phyloP scores from a whole-genome alignment of 2,888 invertebrate genomes.

The Subacronicta megacephala region DNA sequence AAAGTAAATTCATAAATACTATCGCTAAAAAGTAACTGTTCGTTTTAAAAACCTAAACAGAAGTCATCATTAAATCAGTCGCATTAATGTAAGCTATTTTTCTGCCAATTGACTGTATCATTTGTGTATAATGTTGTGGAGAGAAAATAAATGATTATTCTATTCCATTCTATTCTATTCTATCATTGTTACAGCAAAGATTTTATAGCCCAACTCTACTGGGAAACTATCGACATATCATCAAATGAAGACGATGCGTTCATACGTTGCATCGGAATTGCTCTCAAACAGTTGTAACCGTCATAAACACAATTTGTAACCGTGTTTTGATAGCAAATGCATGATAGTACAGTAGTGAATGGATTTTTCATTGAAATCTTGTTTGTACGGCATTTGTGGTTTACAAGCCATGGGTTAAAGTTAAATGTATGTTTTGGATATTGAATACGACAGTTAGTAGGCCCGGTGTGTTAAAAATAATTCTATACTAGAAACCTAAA shows the following conservation, averaged over 20 bases:
- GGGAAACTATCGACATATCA: conserved; percentile 2
- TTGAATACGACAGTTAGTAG: conserved; percentile 7
- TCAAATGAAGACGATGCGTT: conserved; percentile 9
- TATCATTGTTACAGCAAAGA: not conserved
- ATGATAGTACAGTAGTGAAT: conserved; percentile 13
- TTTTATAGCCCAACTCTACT: not conserved
- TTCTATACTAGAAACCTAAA: too few species aligned
- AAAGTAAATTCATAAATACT: too few species aligned
- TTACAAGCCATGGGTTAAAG: conserved; percentile 2
- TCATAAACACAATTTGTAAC: conserved; percentile 9
- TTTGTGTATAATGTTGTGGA: too few species aligned
- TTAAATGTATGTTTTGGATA: conserved; percentile 4
- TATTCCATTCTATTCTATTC: too few species aligned
- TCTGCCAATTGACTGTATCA: too few species aligned
- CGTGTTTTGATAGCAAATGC: conserved; percentile 22
- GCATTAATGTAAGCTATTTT: too few species aligned
- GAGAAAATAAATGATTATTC: too few species aligned
- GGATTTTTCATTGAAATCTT: conserved; percentile 16
- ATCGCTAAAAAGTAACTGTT: not conserved
- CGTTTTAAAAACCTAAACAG: too few species aligned
- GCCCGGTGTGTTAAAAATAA: too few species aligned
- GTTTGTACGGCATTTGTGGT: conserved; percentile 7
- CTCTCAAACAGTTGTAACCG: conserved; percentile 30
- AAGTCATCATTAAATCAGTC: too few species aligned
- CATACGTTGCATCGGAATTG: conserved; percentile 39